Conservation (phyloP, 2,888 invertebrate species). For the Cryptosula pallasiana region DNA sequence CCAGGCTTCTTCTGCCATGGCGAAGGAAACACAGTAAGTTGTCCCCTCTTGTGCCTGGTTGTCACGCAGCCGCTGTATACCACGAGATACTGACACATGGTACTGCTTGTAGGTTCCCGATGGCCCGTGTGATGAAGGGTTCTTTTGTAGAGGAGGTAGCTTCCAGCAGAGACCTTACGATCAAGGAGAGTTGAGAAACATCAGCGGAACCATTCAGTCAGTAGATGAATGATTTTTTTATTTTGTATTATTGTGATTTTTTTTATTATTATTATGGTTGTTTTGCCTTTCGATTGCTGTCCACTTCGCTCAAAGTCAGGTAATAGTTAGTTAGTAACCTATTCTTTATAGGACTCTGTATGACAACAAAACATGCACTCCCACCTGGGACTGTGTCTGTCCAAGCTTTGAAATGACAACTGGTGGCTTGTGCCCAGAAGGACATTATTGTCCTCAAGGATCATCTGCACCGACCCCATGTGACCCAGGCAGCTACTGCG, state of each 20-base stretch:
- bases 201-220: constrained; percentile 34
- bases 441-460: constrained; percentile 42
- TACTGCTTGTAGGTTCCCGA: constrained; percentile 32
- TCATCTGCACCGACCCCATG: constrained; percentile 40
- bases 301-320: no score
- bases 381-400: constrained; percentile 48
- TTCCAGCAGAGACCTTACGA: constrained; percentile 39
- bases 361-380: constrained; percentile 45
- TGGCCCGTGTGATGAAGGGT: constrained; percentile 44
- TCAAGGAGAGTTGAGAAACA: constrained; percentile 35
- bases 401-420: constrained; percentile 40
- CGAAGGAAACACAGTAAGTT: constrained; percentile 34
- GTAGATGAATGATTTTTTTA: not conserved
- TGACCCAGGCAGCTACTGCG: constrained; percentile 42
- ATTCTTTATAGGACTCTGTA: constrained; percentile 35
- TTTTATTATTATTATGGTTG: no score
- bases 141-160: constrained; percentile 44
- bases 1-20: constrained; percentile 48
- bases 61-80: constrained; percentile 17
- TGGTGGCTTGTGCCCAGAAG: constrained; percentile 42
- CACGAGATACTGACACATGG: constrained; percentile 16
- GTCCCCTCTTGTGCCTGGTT: no score
- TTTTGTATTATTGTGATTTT: no score
- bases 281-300: no score
- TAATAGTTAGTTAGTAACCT: no score